Conservation (phyloP, 2,113 vertebrate genomes). For the Oncorhynchus mykiss region DNA sequence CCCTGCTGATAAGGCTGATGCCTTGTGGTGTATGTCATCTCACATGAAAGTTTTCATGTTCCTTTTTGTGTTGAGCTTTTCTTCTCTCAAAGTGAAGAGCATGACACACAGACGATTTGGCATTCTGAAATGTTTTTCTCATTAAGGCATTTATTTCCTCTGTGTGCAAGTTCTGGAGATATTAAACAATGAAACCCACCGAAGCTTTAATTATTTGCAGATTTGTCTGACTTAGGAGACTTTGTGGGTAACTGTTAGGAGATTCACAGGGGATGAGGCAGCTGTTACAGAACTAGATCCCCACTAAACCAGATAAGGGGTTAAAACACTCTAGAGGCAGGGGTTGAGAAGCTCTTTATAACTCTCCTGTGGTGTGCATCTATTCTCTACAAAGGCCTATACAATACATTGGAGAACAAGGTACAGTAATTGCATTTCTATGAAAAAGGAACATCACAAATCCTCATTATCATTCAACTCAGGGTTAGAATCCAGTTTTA, state of each 20-base stretch:
- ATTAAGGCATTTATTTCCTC: constrained; percentile 13
- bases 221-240: constrained; percentile 47
- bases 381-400: neutral
- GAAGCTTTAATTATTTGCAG: constrained; percentile 52
- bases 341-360: constrained; percentile 10
- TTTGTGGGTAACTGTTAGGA: constrained; percentile 27
- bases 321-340: constrained; percentile 48
- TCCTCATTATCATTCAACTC: constrained; percentile 18
- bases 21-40: neutral
- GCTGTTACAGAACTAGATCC: constrained; percentile 26
- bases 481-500: constrained; percentile 7
- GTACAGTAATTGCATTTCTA: constrained; percentile 32
- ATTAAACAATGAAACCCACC: constrained; percentile 28
- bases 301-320: constrained; percentile 51
- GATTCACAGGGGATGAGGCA: constrained; percentile 32
- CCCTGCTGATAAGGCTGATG: neutral
- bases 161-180: constrained; percentile 16
- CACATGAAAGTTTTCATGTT: neutral
- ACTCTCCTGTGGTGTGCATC: neutral
- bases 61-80: neutral
- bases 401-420: neutral
- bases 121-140: constrained; percentile 8
- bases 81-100: constrained; percentile 5
- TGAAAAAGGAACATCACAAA: constrained; percentile 18
- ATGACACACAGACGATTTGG: constrained; percentile 20